Percentiles rank a stretch among this genome's conserved stretches.
phyloP scores from a whole-genome alignment of 2,113 vertebrate genomes.

The Anoplopoma fimbria region DNA sequence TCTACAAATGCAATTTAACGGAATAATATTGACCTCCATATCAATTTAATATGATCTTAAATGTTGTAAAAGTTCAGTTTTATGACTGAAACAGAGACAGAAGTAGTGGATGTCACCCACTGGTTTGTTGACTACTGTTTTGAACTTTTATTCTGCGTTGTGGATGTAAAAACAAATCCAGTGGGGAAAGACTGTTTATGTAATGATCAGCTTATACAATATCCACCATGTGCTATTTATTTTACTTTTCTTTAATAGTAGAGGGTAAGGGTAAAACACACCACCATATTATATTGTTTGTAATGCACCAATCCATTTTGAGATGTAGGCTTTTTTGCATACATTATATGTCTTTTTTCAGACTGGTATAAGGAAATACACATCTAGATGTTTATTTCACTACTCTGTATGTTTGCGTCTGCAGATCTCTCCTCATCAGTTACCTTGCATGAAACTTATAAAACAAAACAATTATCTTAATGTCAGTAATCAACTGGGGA shows the following conservation, averaged over 20 bases:
- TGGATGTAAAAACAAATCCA: background rate
- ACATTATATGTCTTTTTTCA: background rate
- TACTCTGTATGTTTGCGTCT: too few species aligned
- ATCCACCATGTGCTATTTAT: background rate
- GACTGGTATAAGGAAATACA: background rate
- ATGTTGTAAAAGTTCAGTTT: background rate
- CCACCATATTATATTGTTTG: background rate
- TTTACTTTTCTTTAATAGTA: background rate
- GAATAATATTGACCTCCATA: too few species aligned
- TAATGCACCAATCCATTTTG: background rate
- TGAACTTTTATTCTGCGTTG: background rate
- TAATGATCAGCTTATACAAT: background rate
- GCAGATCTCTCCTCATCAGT: background rate
- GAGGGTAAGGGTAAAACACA: too few species aligned
- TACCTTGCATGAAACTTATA: background rate
- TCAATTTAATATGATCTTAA: background rate
- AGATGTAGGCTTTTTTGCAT: background rate
- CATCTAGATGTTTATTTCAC: background rate
- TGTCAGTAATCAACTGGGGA: background rate
- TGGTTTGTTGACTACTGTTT: background rate
- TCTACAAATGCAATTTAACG: too few species aligned
- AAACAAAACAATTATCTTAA: background rate
- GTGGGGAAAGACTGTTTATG: background rate
- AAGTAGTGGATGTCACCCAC: background rate
- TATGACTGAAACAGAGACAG: background rate